Evolutionary conservation across 2,113 vertebrate genomes (phyloP), one percentile per base, ranked within the genome.

Genomic region (Mormyrus iriodes): DNA sequence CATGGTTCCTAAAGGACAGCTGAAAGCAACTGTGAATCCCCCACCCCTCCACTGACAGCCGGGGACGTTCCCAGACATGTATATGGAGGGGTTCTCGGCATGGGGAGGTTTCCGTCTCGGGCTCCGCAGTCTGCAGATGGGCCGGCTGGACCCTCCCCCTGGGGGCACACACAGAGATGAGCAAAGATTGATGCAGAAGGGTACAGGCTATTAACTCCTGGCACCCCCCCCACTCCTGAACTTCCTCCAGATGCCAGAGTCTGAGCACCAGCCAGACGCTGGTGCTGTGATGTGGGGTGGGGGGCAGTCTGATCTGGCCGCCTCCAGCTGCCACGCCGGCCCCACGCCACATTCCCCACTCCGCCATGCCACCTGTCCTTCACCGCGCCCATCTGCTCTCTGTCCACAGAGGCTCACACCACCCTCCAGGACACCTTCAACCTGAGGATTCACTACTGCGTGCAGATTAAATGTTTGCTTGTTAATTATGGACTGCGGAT

Each of bases 101-200:
- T 42, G 19, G 79, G 39, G 82, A 44, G 44, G 19, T 27, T 3
- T 44, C 44, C 24, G 24, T 84, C 39, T 24, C 39, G 42, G 76
- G 39, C 13, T 17, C 27, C 17, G 19, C 35, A n/a, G 35, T 12
- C n/a, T 52, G 21, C 86, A 88, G 90, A 93, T 91, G 90, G 90
- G 91, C 88, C 86, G 88, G 88, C 87, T 84, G 87, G 12, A 79
- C 87, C 88, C 8, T 12, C 31, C 92, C 90, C 88, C 88, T 79
- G 87, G 89, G 88, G 89, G 88, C 90, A 89, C 89, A 90, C 88
- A 53, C 90, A 90, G 76, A 87, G 85, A 90, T 92, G 86, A 91
- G 90, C 91, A 88, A 89, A 52, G 94, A 93, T 91, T 92, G 92
- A 94, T 94, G 92, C 88, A 90, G 90, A 65, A 84, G 88, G 90